Percentiles rank a stretch among this genome's conserved stretches.
Conservation (phyloP, 2,113 vertebrate species). For the Spea multiplicata region DNA sequence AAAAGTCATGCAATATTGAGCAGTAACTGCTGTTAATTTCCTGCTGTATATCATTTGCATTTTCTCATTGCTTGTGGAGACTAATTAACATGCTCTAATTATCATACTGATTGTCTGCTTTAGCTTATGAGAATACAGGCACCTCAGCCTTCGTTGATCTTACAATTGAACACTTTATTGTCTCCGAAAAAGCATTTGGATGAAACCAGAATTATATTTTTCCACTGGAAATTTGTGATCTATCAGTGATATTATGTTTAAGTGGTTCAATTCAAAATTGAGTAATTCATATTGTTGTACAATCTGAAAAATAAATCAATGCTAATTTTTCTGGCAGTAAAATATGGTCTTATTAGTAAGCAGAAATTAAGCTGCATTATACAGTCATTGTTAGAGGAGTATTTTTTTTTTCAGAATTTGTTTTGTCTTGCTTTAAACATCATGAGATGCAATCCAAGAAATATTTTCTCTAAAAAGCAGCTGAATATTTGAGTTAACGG, state of each 20-base stretch:
- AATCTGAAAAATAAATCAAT: conserved; percentile 52
- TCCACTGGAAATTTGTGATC: conserved; percentile 54
- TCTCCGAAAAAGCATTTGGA: conserved; percentile 56
- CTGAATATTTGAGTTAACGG: too few relatives aligned
- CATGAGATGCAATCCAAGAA: neutral
- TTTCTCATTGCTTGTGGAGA: conserved; percentile 68
- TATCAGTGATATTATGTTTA: conserved; percentile 53
- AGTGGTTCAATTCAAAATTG: conserved; percentile 58
- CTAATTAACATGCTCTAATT: conserved; percentile 78
- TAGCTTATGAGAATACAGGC: conserved; percentile 64
- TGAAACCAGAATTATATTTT: conserved; percentile 54
- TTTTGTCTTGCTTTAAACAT: conserved; percentile 39
- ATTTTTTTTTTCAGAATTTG: conserved; percentile 44
- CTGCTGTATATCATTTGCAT: conserved; percentile 76
- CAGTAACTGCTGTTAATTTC: conserved; percentile 80
- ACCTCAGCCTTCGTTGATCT: conserved; percentile 62
- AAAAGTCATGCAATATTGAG: conserved; percentile 83
- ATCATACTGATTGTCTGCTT: conserved; percentile 69
- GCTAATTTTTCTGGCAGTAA: conserved; percentile 47
- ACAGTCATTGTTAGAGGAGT: conserved; percentile 46
- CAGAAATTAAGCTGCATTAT: conserved; percentile 48
- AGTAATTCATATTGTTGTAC: conserved; percentile 63
- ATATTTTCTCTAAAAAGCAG: neutral
- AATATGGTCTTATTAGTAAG: conserved; percentile 47
- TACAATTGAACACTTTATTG: conserved; percentile 62